Evolutionary conservation across 1,140 invertebrate species (phyloP).

Genomic region (Hermetia illucens): DNA sequence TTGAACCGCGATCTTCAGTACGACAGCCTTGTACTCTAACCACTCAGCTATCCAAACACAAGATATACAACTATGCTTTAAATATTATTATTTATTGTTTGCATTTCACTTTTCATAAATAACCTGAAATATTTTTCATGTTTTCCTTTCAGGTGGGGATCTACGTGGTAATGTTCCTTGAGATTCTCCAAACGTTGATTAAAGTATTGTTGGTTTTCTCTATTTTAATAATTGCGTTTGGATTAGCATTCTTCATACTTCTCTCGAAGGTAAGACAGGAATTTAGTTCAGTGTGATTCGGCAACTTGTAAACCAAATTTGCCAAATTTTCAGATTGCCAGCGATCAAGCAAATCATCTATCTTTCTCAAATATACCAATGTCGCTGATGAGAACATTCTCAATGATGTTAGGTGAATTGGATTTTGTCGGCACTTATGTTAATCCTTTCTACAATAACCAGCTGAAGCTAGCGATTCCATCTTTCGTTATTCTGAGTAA

Average conservation of each 20-base stretch:
- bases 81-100: too few relatives aligned
- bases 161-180: conserved; percentile 85
- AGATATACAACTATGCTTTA: too few relatives aligned
- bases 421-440: conserved; percentile 79
- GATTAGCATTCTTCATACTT: conserved; percentile 70
- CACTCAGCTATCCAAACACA: too few relatives aligned
- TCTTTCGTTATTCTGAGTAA: conserved; percentile 58
- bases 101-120: too few relatives aligned
- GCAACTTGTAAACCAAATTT: neutral
- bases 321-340: conserved; percentile 18
- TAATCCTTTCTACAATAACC: conserved; percentile 46
- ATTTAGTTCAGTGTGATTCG: conserved; percentile 2
- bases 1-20: too few relatives aligned
- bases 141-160: conserved; percentile 64
- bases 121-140: too few relatives aligned
- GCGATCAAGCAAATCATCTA: conserved; percentile 52
- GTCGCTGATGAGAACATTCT: conserved; percentile 64
- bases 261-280: conserved; percentile 46
- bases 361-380: conserved; percentile 59
- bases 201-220: conserved; percentile 79
- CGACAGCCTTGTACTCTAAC: too few relatives aligned
- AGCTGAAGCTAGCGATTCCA: conserved; percentile 56
- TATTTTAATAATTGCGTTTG: conserved; percentile 79
- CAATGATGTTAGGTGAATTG: conserved; percentile 84
- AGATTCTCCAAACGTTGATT: conserved; percentile 73